phyloP scores from a whole-genome alignment of 2,888 invertebrate species.

The Drosophila paucipuncta region DNA sequence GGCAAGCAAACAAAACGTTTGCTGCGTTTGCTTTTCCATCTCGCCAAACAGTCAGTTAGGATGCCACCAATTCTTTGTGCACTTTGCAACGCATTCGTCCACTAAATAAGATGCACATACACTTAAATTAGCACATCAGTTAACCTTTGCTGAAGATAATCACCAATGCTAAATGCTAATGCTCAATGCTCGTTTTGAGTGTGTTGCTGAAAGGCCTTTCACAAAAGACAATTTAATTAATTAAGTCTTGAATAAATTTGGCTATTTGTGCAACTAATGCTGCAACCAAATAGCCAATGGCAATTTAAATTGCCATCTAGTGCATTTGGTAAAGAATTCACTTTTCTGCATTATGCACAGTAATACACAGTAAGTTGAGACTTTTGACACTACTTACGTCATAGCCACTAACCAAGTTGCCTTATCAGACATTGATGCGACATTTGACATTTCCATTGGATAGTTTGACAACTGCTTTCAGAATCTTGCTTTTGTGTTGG shows the following conservation, averaged over 20 bases:
- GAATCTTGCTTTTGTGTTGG: background rate
- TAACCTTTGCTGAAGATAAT: background rate
- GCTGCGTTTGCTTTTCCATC: constrained; percentile 8
- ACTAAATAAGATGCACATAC: background rate
- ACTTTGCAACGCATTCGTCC: background rate
- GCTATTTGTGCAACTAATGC: background rate
- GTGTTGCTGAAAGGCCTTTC: background rate
- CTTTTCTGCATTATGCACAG: background rate
- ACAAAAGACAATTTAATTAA: background rate
- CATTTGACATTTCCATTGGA: background rate
- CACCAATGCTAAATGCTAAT: background rate
- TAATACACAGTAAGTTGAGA: background rate
- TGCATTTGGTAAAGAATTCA: background rate
- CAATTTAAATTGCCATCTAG: background rate
- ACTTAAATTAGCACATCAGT: background rate
- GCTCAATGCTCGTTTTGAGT: background rate
- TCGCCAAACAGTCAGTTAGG: background rate
- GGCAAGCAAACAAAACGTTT: constrained; percentile 49
- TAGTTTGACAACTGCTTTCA: background rate
- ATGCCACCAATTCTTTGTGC: background rate
- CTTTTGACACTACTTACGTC: background rate
- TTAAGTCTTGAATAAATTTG: background rate
- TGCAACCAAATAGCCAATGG: background rate
- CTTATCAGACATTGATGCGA: background rate
- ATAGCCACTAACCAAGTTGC: background rate